phyloP scores from a whole-genome alignment of 2,888 invertebrate genomes.

The Epistrophe grossulariae region DNA sequence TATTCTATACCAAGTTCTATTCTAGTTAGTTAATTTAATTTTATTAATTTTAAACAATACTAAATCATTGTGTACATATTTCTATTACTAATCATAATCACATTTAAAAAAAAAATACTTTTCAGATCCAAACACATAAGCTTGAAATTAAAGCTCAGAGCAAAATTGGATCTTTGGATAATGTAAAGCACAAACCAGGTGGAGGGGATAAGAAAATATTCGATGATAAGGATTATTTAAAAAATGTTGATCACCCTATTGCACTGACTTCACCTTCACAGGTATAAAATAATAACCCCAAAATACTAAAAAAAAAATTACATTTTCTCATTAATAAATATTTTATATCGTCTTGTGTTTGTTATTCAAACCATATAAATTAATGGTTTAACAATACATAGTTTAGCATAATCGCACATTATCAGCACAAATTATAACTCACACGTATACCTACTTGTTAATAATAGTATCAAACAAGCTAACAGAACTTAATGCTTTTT shows the following conservation, averaged over 20 bases:
- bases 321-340: slow-evolving; percentile 20
- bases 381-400: slow-evolving; percentile 1
- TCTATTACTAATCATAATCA: slow-evolving; percentile 58
- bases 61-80: slow-evolving; percentile 64
- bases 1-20: not conserved
- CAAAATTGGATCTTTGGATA: slow-evolving; percentile 95
- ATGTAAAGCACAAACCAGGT: slow-evolving; percentile 94
- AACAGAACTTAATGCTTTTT: not conserved
- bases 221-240: slow-evolving; percentile 95
- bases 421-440: slow-evolving; percentile 48
- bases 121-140: slow-evolving; percentile 94
- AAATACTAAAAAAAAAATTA: slow-evolving; percentile 33
- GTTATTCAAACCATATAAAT: slow-evolving; percentile 5
- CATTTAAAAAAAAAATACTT: slow-evolving; percentile 74
- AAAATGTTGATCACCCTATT: slow-evolving; percentile 88
- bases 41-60: slow-evolving; percentile 15
- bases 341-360: slow-evolving; percentile 1
- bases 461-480: not conserved
- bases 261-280: slow-evolving; percentile 86
- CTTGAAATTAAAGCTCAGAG: slow-evolving; percentile 96
- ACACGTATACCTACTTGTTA: slow-evolving; percentile 29
- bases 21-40: not conserved
- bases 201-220: slow-evolving; percentile 97
- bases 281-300: slow-evolving; percentile 81
- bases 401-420: slow-evolving; percentile 58